phyloP scores from a whole-genome alignment of 2,888 invertebrate genomes.

The Lomographa bimaculata region DNA sequence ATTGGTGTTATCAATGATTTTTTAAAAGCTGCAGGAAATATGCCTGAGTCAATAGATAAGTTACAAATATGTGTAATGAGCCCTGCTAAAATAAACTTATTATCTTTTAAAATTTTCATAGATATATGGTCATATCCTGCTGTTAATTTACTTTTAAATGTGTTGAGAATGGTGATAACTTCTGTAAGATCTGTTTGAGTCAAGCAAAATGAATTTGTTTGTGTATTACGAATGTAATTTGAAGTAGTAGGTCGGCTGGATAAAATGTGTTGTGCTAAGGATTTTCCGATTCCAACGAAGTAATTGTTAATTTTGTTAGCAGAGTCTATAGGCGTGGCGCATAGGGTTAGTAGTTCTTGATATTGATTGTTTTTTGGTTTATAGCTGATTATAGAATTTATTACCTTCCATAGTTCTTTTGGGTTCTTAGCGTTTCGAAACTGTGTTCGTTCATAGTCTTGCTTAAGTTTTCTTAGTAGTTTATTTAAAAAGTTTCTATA shows the following conservation, averaged over 20 bases:
- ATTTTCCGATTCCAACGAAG: not conserved
- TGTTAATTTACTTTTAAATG: slow-evolving; percentile 5
- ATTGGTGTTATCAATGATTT: not conserved
- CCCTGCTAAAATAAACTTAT: not conserved
- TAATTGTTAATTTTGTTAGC: slow-evolving; percentile 1
- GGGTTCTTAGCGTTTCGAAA: not conserved
- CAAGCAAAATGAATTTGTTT: slow-evolving; percentile 1
- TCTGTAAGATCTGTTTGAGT: slow-evolving; percentile 1
- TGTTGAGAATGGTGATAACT: slow-evolving; percentile 1
- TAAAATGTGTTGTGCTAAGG: not conserved
- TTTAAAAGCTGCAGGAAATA: slow-evolving; percentile 1
- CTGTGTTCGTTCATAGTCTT: not conserved
- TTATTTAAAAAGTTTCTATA: not conserved
- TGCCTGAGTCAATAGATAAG: not conserved
- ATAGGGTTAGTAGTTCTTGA: not conserved
- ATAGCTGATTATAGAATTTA: not conserved
- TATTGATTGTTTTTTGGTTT: not conserved
- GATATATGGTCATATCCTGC: slow-evolving; percentile 11
- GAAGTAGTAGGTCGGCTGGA: not conserved
- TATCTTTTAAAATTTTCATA: slow-evolving; percentile 1
- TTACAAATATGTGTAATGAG: not conserved
- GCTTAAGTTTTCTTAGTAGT: not conserved
- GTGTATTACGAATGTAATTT: not conserved
- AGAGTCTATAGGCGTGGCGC: not conserved
- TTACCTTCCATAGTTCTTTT: not conserved